Conservation (phyloP, 2,888 invertebrate genomes). For the Ochropleura plecta region DNA sequence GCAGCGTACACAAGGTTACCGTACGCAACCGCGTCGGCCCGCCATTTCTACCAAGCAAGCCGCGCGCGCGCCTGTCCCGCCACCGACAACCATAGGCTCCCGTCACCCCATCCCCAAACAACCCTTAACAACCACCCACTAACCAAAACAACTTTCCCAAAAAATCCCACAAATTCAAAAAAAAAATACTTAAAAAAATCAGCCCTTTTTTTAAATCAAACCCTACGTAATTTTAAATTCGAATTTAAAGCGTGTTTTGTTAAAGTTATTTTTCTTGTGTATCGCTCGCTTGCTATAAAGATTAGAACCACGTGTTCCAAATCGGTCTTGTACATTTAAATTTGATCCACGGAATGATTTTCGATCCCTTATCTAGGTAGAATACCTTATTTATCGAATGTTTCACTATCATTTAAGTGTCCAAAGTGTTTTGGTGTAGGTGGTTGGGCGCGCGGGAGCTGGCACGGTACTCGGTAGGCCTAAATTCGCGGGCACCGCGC, state of each 20-base stretch:
- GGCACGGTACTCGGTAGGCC: conserved; percentile 76
- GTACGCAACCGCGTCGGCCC: conserved; percentile 65
- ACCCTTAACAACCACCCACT: conserved; percentile 41
- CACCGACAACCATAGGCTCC: conserved; percentile 51
- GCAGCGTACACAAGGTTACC: conserved; percentile 75
- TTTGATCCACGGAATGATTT: conserved; percentile 54
- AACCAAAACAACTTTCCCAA: conserved; percentile 49
- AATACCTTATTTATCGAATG: conserved; percentile 70
- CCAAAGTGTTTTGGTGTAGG: conserved; percentile 63
- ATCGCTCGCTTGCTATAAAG: conserved; percentile 30
- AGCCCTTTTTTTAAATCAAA: conserved; percentile 21
- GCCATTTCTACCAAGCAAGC: conserved; percentile 79
- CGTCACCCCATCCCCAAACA: conserved; percentile 56
- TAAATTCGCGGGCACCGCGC: conserved; percentile 79
- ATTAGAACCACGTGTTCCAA: conserved; percentile 55
- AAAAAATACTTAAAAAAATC: conserved; percentile 10
- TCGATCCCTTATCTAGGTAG: conserved; percentile 76
- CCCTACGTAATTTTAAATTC: conserved; percentile 46
- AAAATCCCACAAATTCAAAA: conserved; percentile 12
- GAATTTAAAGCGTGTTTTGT: conserved; percentile 42
- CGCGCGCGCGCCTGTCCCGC: conserved; percentile 77
- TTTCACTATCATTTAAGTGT: conserved; percentile 69
- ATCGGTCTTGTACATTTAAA: conserved; percentile 21
- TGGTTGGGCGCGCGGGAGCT: conserved; percentile 70
- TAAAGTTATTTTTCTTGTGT: conserved; percentile 40